Conservation (phyloP, 2,797 vertebrate species). For the Scomberomorus guttatus region DNA sequence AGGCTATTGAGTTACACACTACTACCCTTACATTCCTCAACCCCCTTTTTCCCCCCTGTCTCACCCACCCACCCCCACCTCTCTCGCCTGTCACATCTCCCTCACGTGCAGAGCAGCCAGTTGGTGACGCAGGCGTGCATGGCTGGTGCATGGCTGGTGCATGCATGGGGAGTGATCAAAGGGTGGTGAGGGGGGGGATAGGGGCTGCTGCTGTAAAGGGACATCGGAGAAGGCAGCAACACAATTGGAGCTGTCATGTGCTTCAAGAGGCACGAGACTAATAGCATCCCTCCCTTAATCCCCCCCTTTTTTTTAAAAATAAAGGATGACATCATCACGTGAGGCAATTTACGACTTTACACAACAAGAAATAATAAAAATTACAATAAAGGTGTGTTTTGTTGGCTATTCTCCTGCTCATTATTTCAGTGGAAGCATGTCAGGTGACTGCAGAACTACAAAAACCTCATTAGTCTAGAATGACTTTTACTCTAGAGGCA, state of each 20-base stretch:
- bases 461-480: constrained; percentile 15
- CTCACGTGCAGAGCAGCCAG: constrained; percentile 79
- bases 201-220: constrained; percentile 13
- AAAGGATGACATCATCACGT: constrained; percentile 13
- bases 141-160: constrained; percentile 67
- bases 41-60: constrained; percentile 19
- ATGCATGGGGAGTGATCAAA: constrained; percentile 72
- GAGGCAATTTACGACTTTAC: background rate
- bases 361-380: background rate
- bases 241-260: constrained; percentile 32
- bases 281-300: constrained; percentile 4
- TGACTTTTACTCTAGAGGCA: constrained; percentile 46
- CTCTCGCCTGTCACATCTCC: constrained; percentile 49
- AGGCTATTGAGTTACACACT: constrained; percentile 60
- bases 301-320: background rate
- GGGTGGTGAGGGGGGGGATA: constrained; percentile 24
- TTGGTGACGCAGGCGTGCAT: constrained; percentile 73
- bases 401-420: background rate
- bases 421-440: constrained; percentile 6
- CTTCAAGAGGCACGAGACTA: constrained; percentile 16
- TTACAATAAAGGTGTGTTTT: background rate
- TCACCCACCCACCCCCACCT: constrained; percentile 3
- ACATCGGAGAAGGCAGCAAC: constrained; percentile 23
- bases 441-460: constrained; percentile 2
- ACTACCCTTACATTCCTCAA: constrained; percentile 61